Evolutionary conservation across 2,888 invertebrate species (phyloP).

Genomic region (Nebria salina): DNA sequence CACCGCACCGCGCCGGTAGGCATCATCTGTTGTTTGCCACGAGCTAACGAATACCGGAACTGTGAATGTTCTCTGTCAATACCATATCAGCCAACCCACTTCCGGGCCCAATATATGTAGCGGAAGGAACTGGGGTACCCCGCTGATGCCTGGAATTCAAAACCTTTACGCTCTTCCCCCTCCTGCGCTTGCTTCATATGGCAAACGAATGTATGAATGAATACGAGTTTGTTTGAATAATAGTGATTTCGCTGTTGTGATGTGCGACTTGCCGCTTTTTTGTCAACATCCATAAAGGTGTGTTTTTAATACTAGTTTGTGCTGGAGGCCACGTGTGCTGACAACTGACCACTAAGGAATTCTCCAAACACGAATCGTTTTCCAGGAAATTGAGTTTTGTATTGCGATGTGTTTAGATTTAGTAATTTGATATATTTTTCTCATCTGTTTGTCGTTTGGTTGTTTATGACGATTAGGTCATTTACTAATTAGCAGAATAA

Average conservation of each 20-base stretch:
- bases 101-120: slow-evolving; percentile 44
- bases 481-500: slow-evolving; percentile 8
- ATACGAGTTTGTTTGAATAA: slow-evolving; percentile 18
- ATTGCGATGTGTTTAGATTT: slow-evolving; percentile 23
- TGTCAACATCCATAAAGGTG: slow-evolving; percentile 16
- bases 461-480: slow-evolving; percentile 21
- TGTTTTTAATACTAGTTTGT: background rate
- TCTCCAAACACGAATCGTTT: slow-evolving; percentile 17
- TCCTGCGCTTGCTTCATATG: slow-evolving; percentile 3
- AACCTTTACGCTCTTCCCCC: background rate
- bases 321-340: background rate
- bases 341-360: slow-evolving; percentile 27
- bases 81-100: slow-evolving; percentile 34
- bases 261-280: background rate
- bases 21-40: slow-evolving; percentile 40
- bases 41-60: slow-evolving; percentile 35
- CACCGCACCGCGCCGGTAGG: background rate
- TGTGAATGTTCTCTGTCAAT: slow-evolving; percentile 42
- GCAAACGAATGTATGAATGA: slow-evolving; percentile 23
- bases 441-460: background rate
- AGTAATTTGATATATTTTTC: slow-evolving; percentile 21
- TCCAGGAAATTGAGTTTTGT: slow-evolving; percentile 26
- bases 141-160: slow-evolving; percentile 49
- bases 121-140: slow-evolving; percentile 53
- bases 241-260: slow-evolving; percentile 9